Conservation (phyloP, 2,888 invertebrate species). For the Andrena bucephala region DNA sequence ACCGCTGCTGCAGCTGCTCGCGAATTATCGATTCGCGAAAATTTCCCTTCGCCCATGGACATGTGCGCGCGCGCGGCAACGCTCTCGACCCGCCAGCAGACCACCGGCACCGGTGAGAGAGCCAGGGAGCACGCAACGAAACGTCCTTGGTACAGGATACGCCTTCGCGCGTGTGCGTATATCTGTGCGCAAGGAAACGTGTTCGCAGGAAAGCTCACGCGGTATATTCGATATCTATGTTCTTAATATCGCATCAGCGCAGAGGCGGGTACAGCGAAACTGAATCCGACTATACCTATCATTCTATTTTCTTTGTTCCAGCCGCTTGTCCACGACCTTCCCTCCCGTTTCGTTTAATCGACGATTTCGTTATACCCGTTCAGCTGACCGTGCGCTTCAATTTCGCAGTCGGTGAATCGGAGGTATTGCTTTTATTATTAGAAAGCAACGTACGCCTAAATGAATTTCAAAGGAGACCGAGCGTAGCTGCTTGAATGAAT, state of each 20-base stretch:
- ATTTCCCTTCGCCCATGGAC: conserved; percentile 75
- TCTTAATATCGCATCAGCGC: conserved; percentile 15
- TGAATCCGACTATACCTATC: no score
- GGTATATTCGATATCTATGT: conserved; percentile 39
- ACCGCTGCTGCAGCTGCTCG: conserved; percentile 79
- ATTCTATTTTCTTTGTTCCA: no score
- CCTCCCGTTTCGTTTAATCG: background rate
- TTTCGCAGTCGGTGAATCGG: background rate
- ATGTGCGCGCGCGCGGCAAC: conserved; percentile 78
- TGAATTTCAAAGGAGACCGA: background rate
- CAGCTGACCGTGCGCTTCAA: background rate
- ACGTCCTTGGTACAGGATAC: conserved; percentile 55
- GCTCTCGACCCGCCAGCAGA: conserved; percentile 63
- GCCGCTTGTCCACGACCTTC: no score
- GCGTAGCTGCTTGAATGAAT: background rate
- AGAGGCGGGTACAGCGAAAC: background rate
- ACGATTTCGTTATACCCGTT: background rate
- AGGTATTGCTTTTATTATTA: background rate
- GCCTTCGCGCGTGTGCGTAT: conserved; percentile 63
- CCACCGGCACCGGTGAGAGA: conserved; percentile 26
- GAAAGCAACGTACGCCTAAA: background rate
- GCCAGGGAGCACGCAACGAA: conserved; percentile 61
- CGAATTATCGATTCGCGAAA: conserved; percentile 82
- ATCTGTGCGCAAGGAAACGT: conserved; percentile 47
- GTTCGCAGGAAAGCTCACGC: conserved; percentile 12